Percentiles rank a stretch among this genome's conserved stretches.
phyloP scores from a whole-genome alignment of 2,113 vertebrate genomes.

The Sylvietta virens region DNA sequence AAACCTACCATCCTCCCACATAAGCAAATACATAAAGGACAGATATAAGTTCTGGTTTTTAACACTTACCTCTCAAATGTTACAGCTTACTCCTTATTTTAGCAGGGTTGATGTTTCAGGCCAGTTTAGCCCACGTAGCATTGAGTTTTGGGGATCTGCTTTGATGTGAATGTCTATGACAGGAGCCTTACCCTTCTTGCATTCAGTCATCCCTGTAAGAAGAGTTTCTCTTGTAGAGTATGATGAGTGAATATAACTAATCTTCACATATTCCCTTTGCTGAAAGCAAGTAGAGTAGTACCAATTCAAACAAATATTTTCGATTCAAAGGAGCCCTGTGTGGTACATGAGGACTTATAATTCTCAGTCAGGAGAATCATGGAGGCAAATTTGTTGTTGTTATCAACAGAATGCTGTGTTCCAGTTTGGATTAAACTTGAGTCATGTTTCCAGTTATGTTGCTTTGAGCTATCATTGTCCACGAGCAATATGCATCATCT shows the following conservation, averaged over 20 bases:
- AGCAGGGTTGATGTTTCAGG: background rate
- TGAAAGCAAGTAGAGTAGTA: background rate
- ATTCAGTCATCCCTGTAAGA: background rate
- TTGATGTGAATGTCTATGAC: background rate
- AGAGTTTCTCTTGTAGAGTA: background rate
- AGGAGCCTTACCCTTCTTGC: background rate
- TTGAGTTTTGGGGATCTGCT: background rate
- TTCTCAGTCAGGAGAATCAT: background rate
- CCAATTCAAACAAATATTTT: background rate
- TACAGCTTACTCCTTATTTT: background rate
- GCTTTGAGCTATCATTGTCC: background rate
- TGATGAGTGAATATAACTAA: background rate
- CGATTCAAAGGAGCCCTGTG: background rate
- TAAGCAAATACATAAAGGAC: background rate
- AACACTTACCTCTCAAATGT: background rate
- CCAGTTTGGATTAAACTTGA: background rate
- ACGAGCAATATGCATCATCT: background rate
- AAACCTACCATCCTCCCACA: background rate
- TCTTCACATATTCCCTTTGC: background rate
- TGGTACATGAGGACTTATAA: background rate
- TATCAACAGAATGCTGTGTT: background rate
- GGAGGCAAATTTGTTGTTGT: background rate
- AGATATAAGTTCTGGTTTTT: background rate
- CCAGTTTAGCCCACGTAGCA: rapidly evolving
- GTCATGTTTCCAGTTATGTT: background rate